Conservation (phyloP, 2,113 vertebrate genomes). For the Halichoeres trimaculatus region DNA sequence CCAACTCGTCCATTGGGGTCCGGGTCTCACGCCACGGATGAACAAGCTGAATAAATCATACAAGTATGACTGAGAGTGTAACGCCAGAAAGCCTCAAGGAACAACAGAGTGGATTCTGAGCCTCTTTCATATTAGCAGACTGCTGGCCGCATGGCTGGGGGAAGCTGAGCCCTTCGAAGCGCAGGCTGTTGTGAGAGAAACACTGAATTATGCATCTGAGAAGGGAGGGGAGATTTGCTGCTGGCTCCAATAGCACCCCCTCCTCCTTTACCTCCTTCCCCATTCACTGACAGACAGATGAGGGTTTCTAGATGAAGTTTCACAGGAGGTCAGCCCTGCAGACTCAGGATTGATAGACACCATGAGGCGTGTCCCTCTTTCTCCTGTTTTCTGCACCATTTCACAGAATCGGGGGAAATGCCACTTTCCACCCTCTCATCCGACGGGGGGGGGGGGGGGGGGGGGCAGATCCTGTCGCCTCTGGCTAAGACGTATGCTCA, state of each 20-base stretch:
- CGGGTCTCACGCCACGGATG: conserved; percentile 68
- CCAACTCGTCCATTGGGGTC: conserved; percentile 68
- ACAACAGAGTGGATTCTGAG: conserved; percentile 74
- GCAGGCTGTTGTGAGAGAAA: conserved; percentile 82
- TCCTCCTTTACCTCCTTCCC: conserved; percentile 62
- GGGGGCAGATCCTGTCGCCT: conserved; percentile 52
- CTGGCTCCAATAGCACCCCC: conserved; percentile 66
- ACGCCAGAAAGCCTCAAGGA: conserved; percentile 74
- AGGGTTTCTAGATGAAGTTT: conserved; percentile 74
- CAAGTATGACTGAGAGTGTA: conserved; percentile 66
- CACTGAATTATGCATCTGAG: conserved; percentile 83
- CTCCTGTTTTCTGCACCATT: conserved; percentile 79
- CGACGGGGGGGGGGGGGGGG: conserved; percentile 14
- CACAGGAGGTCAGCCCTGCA: conserved; percentile 67
- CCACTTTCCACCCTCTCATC: conserved; percentile 60
- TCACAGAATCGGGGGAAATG: conserved; percentile 74
- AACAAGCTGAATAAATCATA: conserved; percentile 81
- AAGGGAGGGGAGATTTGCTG: conserved; percentile 69
- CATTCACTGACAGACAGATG: conserved; percentile 76
- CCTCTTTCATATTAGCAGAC: conserved; percentile 79
- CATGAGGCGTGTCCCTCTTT: conserved; percentile 43
- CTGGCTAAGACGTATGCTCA: conserved; percentile 51
- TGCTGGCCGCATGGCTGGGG: conserved; percentile 78
- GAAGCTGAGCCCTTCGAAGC: conserved; percentile 76
- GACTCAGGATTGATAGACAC: conserved; percentile 67